Evolutionary conservation across 2,113 vertebrate genomes (phyloP).

Genomic region (Zapornia atra): DNA sequence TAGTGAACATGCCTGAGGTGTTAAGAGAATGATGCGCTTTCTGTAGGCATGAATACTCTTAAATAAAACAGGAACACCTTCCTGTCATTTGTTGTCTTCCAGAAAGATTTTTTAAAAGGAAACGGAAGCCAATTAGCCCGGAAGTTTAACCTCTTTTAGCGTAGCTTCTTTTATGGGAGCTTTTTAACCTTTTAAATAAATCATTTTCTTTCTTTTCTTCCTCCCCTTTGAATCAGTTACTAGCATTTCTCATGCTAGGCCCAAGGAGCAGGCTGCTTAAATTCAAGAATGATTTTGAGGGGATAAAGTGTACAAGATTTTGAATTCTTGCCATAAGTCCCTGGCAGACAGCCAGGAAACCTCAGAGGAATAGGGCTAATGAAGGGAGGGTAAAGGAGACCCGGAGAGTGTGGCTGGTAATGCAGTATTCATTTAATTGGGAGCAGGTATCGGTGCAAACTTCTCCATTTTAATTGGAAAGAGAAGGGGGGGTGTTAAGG

Average conservation of each 20-base stretch:
- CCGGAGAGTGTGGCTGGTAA: slow-evolving; percentile 78
- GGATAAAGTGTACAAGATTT: slow-evolving; percentile 84
- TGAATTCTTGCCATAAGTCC: slow-evolving; percentile 85
- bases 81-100: slow-evolving; percentile 77
- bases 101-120: slow-evolving; percentile 68
- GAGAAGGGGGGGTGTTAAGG: slow-evolving; percentile 81
- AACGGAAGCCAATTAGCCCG: slow-evolving; percentile 80
- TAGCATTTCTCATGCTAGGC: slow-evolving; percentile 78
- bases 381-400: slow-evolving; percentile 88
- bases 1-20: slow-evolving; percentile 72
- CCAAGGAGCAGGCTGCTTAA: slow-evolving; percentile 80
- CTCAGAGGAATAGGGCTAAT: slow-evolving; percentile 85
- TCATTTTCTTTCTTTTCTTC: slow-evolving; percentile 72
- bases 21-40: slow-evolving; percentile 76
- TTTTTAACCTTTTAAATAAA: slow-evolving; percentile 82
- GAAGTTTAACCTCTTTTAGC: slow-evolving; percentile 82
- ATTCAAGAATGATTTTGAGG: slow-evolving; percentile 82
- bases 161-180: slow-evolving; percentile 73
- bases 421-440: slow-evolving; percentile 86
- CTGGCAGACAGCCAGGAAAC: slow-evolving; percentile 83
- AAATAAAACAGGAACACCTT: slow-evolving; percentile 72
- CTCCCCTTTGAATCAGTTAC: slow-evolving; percentile 71
- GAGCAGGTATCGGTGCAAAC: slow-evolving; percentile 84
- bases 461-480: slow-evolving; percentile 87
- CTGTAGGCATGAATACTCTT: slow-evolving; percentile 69